A percentile compares a stretch with the other conserved stretches of the same genome.
Conservation (phyloP, 2,113 vertebrate species). For the Epinephelus cyanopodus region DNA sequence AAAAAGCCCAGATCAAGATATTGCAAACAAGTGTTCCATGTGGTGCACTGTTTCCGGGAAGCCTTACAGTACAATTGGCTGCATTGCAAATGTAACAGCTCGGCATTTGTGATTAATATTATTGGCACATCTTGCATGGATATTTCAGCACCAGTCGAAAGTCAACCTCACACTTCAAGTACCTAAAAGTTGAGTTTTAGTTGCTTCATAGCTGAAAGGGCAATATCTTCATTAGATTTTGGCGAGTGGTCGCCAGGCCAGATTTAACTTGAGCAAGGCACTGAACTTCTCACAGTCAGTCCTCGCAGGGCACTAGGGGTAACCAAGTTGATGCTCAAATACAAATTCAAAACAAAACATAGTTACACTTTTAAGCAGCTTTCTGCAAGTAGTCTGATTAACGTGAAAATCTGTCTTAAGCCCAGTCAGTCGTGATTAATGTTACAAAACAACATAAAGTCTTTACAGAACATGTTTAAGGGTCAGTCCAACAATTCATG, state of each 20-base stretch:
- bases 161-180: background rate
- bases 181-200: background rate
- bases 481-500: too few relatives aligned
- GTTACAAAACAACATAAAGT: background rate
- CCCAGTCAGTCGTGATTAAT: background rate
- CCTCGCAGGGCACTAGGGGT: too few relatives aligned
- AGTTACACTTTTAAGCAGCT: too few relatives aligned
- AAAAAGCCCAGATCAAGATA: background rate
- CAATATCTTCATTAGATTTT: background rate
- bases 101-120: background rate
- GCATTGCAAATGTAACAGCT: background rate
- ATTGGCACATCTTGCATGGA: background rate
- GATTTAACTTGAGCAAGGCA: background rate
- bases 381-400: background rate
- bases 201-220: background rate
- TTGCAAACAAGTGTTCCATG: background rate
- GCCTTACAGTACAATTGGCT: background rate
- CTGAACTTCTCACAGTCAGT: background rate
- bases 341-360: background rate
- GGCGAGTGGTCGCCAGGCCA: too few relatives aligned
- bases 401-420: background rate
- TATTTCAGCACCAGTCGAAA: background rate
- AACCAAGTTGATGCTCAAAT: background rate
- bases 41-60: background rate
- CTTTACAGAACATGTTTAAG: too few relatives aligned